phyloP scores from a whole-genome alignment of 2,888 invertebrate species.

The Elmis aenea region DNA sequence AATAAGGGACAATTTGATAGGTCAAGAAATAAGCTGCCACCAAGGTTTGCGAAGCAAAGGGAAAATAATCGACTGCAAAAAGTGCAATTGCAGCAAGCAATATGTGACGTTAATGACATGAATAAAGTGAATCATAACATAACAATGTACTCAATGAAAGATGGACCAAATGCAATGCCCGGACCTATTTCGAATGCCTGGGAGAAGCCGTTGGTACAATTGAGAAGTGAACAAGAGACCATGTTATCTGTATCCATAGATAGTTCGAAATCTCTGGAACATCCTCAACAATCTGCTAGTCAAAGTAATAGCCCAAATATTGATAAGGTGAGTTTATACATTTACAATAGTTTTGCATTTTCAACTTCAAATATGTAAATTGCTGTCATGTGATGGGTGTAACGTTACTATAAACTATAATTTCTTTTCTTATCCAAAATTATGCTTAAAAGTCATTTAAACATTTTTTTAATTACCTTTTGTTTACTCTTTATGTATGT shows the following conservation, averaged over 20 bases:
- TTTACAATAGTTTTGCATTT: too few species aligned
- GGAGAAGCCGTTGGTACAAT: constrained; percentile 76
- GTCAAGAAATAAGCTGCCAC: constrained; percentile 61
- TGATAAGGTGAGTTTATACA: constrained; percentile 33
- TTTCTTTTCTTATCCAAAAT: too few species aligned
- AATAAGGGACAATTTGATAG: constrained; percentile 37
- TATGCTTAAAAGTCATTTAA: too few species aligned
- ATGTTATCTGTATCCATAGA: constrained; percentile 38
- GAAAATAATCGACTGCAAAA: constrained; percentile 54
- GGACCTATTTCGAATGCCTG: constrained; percentile 77
- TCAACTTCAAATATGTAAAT: too few species aligned
- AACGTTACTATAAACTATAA: too few species aligned
- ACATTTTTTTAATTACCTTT: too few species aligned
- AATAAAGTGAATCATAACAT: constrained; percentile 42
- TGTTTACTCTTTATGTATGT: too few species aligned
- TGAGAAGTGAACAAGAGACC: constrained; percentile 49
- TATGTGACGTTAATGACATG: constrained; percentile 51
- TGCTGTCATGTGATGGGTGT: too few species aligned
- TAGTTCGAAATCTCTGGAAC: constrained; percentile 40
- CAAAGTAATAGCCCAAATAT: constrained; percentile 50
- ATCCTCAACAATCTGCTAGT: constrained; percentile 40
- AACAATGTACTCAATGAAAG: constrained; percentile 38
- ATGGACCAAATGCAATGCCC: constrained; percentile 51
- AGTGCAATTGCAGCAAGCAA: constrained; percentile 43
- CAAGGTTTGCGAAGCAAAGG: constrained; percentile 72